Conservation (phyloP, 2,888 invertebrate genomes). For the Hydrotaea cyrtoneurina region DNA sequence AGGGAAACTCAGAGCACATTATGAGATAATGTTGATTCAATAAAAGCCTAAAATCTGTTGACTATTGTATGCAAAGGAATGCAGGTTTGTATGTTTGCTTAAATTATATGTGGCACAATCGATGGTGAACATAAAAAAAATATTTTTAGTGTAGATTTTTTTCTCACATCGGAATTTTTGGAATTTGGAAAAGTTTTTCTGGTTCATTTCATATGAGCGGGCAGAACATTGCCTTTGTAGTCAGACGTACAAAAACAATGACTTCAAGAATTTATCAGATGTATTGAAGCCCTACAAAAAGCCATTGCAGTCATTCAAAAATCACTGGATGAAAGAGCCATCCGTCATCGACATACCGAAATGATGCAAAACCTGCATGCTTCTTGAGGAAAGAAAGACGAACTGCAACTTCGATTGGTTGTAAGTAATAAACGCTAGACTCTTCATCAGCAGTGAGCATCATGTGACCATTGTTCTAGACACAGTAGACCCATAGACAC, state of each 20-base stretch:
- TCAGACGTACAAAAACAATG: background rate
- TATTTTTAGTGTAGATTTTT: too few relatives aligned
- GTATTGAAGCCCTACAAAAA: background rate
- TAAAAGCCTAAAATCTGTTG: too few relatives aligned
- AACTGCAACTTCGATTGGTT: background rate
- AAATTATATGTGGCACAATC: too few relatives aligned
- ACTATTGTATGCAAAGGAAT: too few relatives aligned
- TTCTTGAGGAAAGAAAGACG: background rate
- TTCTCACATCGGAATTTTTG: too few relatives aligned
- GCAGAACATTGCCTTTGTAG: background rate
- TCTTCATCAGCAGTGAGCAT: too few relatives aligned
- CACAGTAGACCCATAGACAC: background rate
- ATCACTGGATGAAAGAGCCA: background rate
- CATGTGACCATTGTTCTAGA: background rate
- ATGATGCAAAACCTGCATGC: slow-evolving; percentile 2
- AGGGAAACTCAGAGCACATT: too few relatives aligned
- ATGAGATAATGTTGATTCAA: too few relatives aligned
- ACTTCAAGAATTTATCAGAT: background rate
- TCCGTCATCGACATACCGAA: background rate
- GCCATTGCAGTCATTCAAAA: background rate
- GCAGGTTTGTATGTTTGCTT: too few relatives aligned
- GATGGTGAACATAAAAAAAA: too few relatives aligned
- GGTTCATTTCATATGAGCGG: background rate
- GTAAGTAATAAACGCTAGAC: background rate
- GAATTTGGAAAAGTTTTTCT: background rate